Base-by-base conservation (phyloP, 2,888 invertebrate genomes). In the Melikaiella ostensackeni region DNA sequence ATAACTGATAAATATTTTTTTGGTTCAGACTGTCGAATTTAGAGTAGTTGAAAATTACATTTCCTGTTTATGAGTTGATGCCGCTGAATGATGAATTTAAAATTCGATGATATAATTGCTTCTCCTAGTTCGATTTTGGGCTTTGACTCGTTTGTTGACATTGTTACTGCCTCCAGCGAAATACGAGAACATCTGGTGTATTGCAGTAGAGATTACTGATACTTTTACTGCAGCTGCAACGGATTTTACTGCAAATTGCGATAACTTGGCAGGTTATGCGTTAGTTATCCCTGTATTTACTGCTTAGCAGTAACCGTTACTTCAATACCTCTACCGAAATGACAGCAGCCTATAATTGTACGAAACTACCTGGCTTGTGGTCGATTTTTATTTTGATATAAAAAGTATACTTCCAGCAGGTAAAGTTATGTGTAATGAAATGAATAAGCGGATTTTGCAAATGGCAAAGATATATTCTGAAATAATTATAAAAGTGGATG, bases 211-310 rank as follows among this genome's bases (percentile, higher is more conserved):
- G 21, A 63, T 63, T 63, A 38, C 38, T 63, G 64, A 42, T 27
- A 66, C 42, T 66, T 66, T 66, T 66, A 46, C 42, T 66, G 42
- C 42, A 24, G 27, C 64, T 66, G 42, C 42, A 66, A 66, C 64
- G 27, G 9, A 42, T 66, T 66, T 46, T 46, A 66, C 42, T 66
- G 66, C 46, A 46, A 66, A 46, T 66, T 66, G 66, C 42, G 8
- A 66, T 66, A 66, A 66, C 46, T 66, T 66, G 24, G 46, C 21
- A 11, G 27, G 24, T 27, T 64, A 13, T 64, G 38, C 35, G 64
- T 64, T 38, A 13, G 64, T 42, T 66, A 46, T 66, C 46, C 24
- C 27, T 46, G 27, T 66, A 66, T 66, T 66, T 66, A 66, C 46
- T 66, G 46, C 46, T 66, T 27, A 19, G 66, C 30, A 66, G 46